Percentiles rank a stretch among this genome's conserved stretches.
Conservation (phyloP, 2,888 invertebrate species). For the Mythimna ferrago region DNA sequence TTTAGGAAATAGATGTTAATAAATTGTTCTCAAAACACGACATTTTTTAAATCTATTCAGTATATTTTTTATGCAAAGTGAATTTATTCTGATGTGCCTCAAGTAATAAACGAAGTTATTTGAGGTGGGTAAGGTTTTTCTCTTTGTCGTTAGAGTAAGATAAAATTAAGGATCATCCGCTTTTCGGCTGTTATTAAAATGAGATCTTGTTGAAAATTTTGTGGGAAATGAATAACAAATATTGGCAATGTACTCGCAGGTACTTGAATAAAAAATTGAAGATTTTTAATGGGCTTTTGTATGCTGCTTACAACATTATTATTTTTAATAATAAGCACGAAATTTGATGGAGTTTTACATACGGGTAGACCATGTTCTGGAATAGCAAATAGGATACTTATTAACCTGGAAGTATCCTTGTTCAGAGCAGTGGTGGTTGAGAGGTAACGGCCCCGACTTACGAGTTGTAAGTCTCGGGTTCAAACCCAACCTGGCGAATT, state of each 20-base stretch:
- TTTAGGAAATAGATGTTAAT: too few species aligned
- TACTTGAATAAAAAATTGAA: background rate
- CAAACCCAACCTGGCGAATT: too few species aligned
- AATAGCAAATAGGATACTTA: too few species aligned
- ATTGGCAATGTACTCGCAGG: background rate
- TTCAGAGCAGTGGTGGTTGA: too few species aligned
- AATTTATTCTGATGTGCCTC: conserved; percentile 17
- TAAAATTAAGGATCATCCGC: conserved; percentile 22
- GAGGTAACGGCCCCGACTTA: too few species aligned
- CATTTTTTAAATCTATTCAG: background rate
- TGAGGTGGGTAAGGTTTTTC: conserved; percentile 3
- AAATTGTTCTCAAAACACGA: background rate
- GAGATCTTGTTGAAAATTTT: background rate
- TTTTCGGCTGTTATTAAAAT: conserved; percentile 34
- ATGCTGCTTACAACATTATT: background rate
- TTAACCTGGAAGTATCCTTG: too few species aligned
- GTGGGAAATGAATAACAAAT: conserved; percentile 1
- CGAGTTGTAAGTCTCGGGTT: too few species aligned
- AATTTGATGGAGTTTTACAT: too few species aligned
- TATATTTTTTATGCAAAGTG: background rate
- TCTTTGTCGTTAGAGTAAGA: conserved; percentile 12
- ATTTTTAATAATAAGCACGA: background rate
- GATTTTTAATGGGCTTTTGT: background rate
- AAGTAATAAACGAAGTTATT: conserved; percentile 41
- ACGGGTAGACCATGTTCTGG: too few species aligned